Percentiles rank a stretch among this genome's conserved stretches.
Evolutionary conservation across 2,797 vertebrate genomes (phyloP).

Genomic region (Dryobates pubescens): DNA sequence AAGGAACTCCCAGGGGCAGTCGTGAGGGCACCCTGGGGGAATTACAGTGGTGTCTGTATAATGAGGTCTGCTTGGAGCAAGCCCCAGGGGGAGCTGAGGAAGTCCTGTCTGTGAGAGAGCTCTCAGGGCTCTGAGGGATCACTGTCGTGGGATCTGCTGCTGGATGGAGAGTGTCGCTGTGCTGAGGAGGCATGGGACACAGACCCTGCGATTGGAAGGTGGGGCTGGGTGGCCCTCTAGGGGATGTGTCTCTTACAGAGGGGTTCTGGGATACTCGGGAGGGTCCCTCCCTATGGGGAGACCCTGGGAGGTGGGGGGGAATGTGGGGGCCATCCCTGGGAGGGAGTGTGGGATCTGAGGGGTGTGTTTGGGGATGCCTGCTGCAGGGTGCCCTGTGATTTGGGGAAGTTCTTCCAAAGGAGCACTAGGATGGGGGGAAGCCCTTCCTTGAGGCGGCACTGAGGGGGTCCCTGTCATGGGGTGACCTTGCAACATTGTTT

Average conservation of each 20-base stretch:
- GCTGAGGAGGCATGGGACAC: no score
- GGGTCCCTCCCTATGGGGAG: not conserved
- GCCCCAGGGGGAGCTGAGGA: not conserved
- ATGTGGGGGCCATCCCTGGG: not conserved
- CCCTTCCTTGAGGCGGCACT: not conserved
- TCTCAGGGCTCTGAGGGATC: not conserved
- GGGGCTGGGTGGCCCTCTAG: not conserved
- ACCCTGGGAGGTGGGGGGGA: not conserved
- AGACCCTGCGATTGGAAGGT: not conserved
- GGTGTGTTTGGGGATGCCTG: not conserved
- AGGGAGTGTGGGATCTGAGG: not conserved
- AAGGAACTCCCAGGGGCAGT: not conserved
- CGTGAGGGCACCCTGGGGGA: no score
- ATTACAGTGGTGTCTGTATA: not conserved
- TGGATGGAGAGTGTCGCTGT: not conserved
- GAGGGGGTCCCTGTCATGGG: no score
- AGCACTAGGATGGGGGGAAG: not conserved
- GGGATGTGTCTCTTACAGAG: no score
- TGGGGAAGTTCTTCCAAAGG: not conserved
- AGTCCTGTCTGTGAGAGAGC: not conserved
- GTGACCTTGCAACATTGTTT: rapidly evolving
- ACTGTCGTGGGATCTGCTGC: not conserved
- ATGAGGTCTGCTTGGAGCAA: not conserved
- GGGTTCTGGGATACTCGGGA: not conserved
- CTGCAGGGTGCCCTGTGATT: not conserved